Evolutionary conservation across 2,888 invertebrate species (phyloP).

Genomic region (Cantharis lateralis): DNA sequence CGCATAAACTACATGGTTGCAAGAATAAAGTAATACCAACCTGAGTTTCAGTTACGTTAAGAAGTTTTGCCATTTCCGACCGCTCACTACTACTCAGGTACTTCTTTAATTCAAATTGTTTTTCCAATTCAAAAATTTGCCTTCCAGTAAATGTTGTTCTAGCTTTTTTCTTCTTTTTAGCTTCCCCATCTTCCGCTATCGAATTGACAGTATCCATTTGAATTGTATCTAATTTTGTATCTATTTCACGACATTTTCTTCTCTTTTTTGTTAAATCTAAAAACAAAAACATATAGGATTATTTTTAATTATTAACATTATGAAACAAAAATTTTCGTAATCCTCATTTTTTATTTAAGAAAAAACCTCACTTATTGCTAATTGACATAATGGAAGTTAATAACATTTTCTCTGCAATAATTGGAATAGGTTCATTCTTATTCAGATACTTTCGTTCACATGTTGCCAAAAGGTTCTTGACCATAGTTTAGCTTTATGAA

Average conservation of each 20-base stretch:
- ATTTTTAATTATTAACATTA: not conserved
- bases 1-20: not conserved
- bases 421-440: too few relatives aligned
- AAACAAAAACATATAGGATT: constrained; percentile 22
- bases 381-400: too few relatives aligned
- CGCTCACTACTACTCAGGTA: constrained; percentile 93
- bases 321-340: not conserved
- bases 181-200: constrained; percentile 48
- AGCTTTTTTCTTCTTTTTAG: constrained; percentile 80
- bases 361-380: too few relatives aligned
- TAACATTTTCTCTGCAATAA: too few relatives aligned
- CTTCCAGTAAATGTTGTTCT: constrained; percentile 93
- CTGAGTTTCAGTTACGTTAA: constrained; percentile 96
- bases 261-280: constrained; percentile 49
- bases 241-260: constrained; percentile 48
- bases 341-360: too few relatives aligned
- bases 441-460: too few relatives aligned
- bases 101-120: constrained; percentile 94
- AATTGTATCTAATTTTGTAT: constrained; percentile 41
- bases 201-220: constrained; percentile 54
- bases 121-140: constrained; percentile 95
- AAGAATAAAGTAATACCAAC: constrained; percentile 59
- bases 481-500: too few relatives aligned
- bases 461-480: too few relatives aligned
- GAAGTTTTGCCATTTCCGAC: constrained; percentile 90